phyloP scores from a whole-genome alignment of 2,888 invertebrate species.

The Graphium colonna region DNA sequence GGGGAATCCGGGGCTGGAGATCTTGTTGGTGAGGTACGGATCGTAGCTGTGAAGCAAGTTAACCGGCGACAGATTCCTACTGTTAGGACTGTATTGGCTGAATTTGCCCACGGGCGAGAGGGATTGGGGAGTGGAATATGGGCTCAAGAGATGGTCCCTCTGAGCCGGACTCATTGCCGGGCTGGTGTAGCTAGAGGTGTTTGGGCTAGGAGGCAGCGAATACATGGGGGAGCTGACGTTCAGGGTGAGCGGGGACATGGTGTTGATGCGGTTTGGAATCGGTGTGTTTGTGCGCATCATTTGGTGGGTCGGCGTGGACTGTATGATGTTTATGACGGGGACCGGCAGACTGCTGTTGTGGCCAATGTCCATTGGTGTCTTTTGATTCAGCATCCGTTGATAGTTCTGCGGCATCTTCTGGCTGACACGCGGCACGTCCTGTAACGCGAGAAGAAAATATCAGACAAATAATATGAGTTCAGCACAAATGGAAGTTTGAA shows the following conservation, averaged over 20 bases:
- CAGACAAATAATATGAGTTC: not conserved
- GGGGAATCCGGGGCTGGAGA: slow-evolving; percentile 58
- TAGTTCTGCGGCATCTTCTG: slow-evolving; percentile 42
- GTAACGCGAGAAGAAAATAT: slow-evolving; percentile 40
- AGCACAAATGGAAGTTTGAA: not conserved
- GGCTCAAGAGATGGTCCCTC: slow-evolving; percentile 55
- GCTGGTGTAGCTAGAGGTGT: slow-evolving; percentile 53
- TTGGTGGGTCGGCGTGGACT: slow-evolving; percentile 44
- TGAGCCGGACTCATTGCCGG: slow-evolving; percentile 64
- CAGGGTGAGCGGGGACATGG: slow-evolving; percentile 62
- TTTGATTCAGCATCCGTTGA: slow-evolving; percentile 42
- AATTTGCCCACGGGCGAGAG: slow-evolving; percentile 60
- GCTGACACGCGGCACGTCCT: slow-evolving; percentile 48
- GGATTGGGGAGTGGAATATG: slow-evolving; percentile 63
- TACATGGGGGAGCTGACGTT: slow-evolving; percentile 61
- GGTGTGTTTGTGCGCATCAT: slow-evolving; percentile 40
- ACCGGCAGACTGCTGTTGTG: slow-evolving; percentile 44
- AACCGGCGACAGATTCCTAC: slow-evolving; percentile 50
- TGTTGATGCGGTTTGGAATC: slow-evolving; percentile 41
- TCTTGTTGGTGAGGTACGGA: slow-evolving; percentile 63
- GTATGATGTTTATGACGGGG: slow-evolving; percentile 58
- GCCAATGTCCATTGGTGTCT: slow-evolving; percentile 34
- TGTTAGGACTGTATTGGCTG: slow-evolving; percentile 54
- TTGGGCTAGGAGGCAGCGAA: slow-evolving; percentile 61
- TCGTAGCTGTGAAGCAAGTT: slow-evolving; percentile 57